These are phyloP conservation scores for Dolomedes plantarius DNA, from an alignment of 2,888 invertebrate species.

Conservation along the genomic window DNA sequence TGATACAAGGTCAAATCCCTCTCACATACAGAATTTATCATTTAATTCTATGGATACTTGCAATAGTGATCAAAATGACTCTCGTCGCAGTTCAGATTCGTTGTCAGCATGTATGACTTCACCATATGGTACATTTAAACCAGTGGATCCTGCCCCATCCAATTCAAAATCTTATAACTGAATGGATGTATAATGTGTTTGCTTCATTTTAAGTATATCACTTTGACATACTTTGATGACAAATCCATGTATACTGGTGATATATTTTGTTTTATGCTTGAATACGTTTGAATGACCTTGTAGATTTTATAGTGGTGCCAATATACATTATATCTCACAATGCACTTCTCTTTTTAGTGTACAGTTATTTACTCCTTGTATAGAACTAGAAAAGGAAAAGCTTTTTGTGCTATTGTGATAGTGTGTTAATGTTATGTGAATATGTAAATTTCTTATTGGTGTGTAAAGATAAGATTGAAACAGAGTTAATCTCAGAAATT, in stretches of 20 bases:
- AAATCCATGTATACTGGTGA: neutral
- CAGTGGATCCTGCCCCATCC: constrained; percentile 77
- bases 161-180: constrained; percentile 57
- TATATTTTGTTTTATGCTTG: neutral
- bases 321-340: neutral
- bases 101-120: constrained; percentile 81
- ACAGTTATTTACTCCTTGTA: constrained; percentile 9
- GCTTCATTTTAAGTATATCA: neutral
- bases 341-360: neutral
- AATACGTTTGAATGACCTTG: neutral
- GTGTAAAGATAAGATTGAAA: neutral
- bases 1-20: constrained; percentile 23
- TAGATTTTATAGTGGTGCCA: constrained; percentile 12
- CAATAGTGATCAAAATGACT: constrained; percentile 76
- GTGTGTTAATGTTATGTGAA: constrained; percentile 9
- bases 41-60: constrained; percentile 73
- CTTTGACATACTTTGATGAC: neutral
- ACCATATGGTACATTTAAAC: constrained; percentile 80
- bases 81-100: constrained; percentile 81
- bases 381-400: neutral
- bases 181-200: neutral
- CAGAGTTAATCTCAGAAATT: neutral
- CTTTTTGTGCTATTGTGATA: constrained; percentile 28
- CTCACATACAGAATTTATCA: constrained; percentile 70
- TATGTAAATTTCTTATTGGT: neutral